Evolutionary conservation across 1,140 invertebrate genomes (phyloP).

Genomic region (Lasioglossum baleicum): DNA sequence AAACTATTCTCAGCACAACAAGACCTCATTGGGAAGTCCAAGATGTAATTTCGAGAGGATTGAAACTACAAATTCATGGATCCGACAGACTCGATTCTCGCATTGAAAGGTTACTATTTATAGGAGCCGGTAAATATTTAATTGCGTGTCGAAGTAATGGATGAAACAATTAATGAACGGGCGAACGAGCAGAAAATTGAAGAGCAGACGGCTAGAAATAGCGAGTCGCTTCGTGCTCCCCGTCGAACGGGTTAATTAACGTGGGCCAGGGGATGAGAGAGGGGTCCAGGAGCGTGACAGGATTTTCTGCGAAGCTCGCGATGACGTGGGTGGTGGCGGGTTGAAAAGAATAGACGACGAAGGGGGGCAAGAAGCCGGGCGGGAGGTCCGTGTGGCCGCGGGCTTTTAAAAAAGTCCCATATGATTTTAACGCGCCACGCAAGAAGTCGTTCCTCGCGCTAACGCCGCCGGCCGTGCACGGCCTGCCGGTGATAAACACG

Average conservation of each 20-base stretch:
- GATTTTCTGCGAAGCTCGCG: conserved; percentile 66
- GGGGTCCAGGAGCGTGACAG: conserved; percentile 22
- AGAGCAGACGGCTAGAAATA: too few species aligned
- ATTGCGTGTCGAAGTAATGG: too few species aligned
- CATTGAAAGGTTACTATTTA: too few species aligned
- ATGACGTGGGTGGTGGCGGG: conserved; percentile 64
- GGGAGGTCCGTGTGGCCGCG: conserved; percentile 34
- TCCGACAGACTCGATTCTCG: too few species aligned
- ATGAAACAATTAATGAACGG: too few species aligned
- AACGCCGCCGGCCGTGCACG: conserved; percentile 67
- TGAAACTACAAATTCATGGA: too few species aligned
- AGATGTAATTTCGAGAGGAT: too few species aligned
- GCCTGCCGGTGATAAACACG: conserved; percentile 77
- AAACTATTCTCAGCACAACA: too few species aligned
- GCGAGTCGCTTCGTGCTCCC: too few species aligned
- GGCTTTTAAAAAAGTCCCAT: conserved; percentile 69
- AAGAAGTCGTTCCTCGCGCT: conserved; percentile 75
- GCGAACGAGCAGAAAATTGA: too few species aligned
- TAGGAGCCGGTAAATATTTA: too few species aligned
- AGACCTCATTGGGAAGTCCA: too few species aligned
- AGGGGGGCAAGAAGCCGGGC: conserved; percentile 34
- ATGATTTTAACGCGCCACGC: conserved; percentile 77
- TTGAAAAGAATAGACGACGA: conserved; percentile 17
- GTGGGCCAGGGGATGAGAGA: not conserved
- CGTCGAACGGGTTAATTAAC: conserved; percentile 6